Percentiles rank a stretch among this genome's conserved stretches.
Conservation (phyloP, 35 echinoderm and acorn worm species). For the Amphiura filiformis region DNA sequence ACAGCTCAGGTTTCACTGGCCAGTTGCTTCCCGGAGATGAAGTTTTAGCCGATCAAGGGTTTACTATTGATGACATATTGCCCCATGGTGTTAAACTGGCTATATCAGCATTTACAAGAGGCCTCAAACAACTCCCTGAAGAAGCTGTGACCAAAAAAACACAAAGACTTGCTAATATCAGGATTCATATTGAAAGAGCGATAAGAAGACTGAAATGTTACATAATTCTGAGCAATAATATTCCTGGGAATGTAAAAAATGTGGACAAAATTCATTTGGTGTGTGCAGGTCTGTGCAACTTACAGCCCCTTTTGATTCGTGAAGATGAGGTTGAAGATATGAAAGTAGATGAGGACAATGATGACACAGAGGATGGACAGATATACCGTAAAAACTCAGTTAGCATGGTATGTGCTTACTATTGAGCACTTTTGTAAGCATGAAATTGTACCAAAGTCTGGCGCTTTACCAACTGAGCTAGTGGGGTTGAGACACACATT, state of each 20-base stretch:
- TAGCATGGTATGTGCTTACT: no score
- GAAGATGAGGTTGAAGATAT: no score
- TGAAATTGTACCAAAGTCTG: no score
- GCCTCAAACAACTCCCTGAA: constrained; percentile 18
- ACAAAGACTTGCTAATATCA: constrained; percentile 18
- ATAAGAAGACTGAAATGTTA: constrained; percentile 50
- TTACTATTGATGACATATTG: constrained; percentile 35
- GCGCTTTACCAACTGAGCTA: no score
- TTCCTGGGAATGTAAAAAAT: constrained; percentile 35
- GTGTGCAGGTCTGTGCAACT: constrained; percentile 38
- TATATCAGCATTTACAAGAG: constrained; percentile 34
- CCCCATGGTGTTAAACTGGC: constrained; percentile 19
- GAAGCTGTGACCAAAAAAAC: neutral
- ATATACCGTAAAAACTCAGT: no score
- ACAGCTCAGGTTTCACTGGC: constrained; percentile 20
- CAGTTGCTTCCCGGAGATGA: constrained; percentile 42
- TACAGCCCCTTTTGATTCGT: constrained; percentile 25
- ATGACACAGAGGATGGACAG: no score
- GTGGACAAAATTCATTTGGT: constrained; percentile 42
- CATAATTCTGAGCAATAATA: constrained; percentile 25
- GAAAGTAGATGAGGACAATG: no score
- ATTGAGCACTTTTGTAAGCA: no score
- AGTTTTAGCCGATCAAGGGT: constrained; percentile 50
- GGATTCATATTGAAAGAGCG: constrained; percentile 56
- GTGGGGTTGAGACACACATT: no score